Base-by-base conservation (phyloP, 2,888 invertebrate species). In the Scrobipalpa atriplicella region DNA sequence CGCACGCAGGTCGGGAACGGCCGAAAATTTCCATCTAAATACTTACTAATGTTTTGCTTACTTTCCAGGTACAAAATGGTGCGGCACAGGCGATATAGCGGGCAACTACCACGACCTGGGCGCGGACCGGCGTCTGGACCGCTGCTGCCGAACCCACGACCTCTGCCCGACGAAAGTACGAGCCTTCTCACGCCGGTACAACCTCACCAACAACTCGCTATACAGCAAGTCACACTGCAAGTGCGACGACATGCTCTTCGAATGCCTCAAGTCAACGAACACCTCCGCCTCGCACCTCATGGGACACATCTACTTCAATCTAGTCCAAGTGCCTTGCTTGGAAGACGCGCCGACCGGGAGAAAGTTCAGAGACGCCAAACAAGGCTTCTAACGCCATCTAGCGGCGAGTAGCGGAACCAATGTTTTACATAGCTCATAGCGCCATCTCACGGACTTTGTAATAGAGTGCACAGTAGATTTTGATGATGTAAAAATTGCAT, bases 141-240 rank as follows among this genome's bases (percentile, higher is more conserved):
- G 95, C 75, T 98, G 98, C 85, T 98, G 98, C 87, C 94, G 98
- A 68, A 95, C 95, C 16, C 98, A 98, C 84, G 98, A 98, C 90
- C 94, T 98, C 64, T 98, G 98, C 80, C 98, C 98, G 1, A 94
- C 96, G 64, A 98, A 98, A 85, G 94, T 95, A 52, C 89, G 94
- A 71, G 95, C 95, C 18, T 95, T 95, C 81, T 93, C 94, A 51
- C 90, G 91, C 67, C 95, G 96, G 74, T 98, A 97, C 89, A 96
- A 97, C 82, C 93, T 98, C 69, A 96, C 95, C 66, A 98, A 98
- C 89, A 95, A 95, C 81, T 96, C 97, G 0, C 85, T 97, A 47
- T 97, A 97, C 86, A 97, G 97, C 81, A 97, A 97, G 85, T 97
- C 97, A 0, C 98, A 98, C 84, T 98, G 98, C 86, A 93, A 93